Evolutionary conservation across 2,113 vertebrate species (phyloP).

Genomic region (Zingel zingel): DNA sequence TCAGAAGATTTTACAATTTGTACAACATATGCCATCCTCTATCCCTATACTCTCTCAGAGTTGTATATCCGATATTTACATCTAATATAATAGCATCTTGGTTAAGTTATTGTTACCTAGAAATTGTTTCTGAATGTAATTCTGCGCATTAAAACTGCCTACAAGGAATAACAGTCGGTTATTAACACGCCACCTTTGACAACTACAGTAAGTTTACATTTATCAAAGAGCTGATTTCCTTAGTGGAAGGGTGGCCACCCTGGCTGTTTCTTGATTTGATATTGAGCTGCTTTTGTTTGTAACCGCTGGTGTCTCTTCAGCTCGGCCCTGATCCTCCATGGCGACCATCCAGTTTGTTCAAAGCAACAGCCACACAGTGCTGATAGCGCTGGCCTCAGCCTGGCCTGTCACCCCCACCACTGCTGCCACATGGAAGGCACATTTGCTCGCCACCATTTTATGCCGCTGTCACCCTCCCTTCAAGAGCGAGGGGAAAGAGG

Average conservation of each 20-base stretch:
- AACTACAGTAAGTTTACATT: constrained; percentile 20
- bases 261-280: constrained; percentile 36
- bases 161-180: background rate
- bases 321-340: constrained; percentile 65
- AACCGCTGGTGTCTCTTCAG: constrained; percentile 58
- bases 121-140: background rate
- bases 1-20: background rate
- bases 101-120: background rate
- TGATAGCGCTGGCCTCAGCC: constrained; percentile 67
- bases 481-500: constrained; percentile 59
- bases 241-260: constrained; percentile 3
- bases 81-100: background rate
- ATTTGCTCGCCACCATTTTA: constrained; percentile 81
- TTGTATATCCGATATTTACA: constrained; percentile 9
- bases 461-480: constrained; percentile 73
- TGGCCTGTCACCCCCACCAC: constrained; percentile 61
- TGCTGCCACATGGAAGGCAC: constrained; percentile 79
- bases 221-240: constrained; percentile 22
- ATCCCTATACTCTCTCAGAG: background rate
- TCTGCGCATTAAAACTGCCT: constrained; percentile 2
- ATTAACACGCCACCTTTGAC: constrained; percentile 5
- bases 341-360: constrained; percentile 75
- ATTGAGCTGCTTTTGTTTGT: constrained; percentile 65
- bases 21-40: background rate
- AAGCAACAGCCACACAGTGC: constrained; percentile 71